Evolutionary conservation across 2,797 vertebrate genomes (phyloP).

Genomic region (Falco concolor): DNA sequence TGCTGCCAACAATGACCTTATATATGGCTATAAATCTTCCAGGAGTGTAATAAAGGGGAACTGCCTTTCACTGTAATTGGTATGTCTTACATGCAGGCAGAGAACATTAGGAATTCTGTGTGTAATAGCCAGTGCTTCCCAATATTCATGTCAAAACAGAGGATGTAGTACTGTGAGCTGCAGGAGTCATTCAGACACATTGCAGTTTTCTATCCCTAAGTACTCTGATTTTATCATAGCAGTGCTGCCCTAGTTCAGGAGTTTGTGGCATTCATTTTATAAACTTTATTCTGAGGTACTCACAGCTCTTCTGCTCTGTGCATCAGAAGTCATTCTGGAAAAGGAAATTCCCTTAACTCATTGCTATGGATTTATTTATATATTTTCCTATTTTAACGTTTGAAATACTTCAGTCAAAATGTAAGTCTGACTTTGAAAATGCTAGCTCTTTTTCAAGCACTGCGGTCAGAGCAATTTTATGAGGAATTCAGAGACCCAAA

Average conservation of each 20-base stretch:
- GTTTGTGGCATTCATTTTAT: not conserved
- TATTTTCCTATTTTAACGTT: not conserved
- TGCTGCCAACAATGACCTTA: not conserved
- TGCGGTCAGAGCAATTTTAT: not conserved
- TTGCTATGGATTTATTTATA: not conserved
- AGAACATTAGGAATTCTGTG: slow-evolving; percentile 1
- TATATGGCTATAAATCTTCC: not conserved
- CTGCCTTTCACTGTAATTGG: slow-evolving; percentile 4
- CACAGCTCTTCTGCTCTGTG: not conserved
- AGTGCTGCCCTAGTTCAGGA: not conserved
- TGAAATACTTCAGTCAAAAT: not conserved
- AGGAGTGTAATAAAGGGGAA: not conserved
- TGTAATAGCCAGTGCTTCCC: not conserved
- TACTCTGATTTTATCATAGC: not conserved
- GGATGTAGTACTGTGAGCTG: not conserved
- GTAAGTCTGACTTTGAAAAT: not conserved
- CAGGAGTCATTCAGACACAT: not conserved
- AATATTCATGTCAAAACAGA: not conserved
- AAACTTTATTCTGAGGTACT: not conserved
- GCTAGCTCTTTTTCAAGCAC: not conserved
- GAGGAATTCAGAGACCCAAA: not conserved
- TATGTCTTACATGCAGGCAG: not conserved
- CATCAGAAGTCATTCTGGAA: not conserved
- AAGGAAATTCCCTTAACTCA: not conserved
- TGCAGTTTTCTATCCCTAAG: not conserved